Percentiles rank a stretch among this genome's conserved stretches.
These are phyloP conservation scores for Sicus ferrugineus DNA, from an alignment of 2,888 invertebrate species.

Conservation along the genomic window DNA sequence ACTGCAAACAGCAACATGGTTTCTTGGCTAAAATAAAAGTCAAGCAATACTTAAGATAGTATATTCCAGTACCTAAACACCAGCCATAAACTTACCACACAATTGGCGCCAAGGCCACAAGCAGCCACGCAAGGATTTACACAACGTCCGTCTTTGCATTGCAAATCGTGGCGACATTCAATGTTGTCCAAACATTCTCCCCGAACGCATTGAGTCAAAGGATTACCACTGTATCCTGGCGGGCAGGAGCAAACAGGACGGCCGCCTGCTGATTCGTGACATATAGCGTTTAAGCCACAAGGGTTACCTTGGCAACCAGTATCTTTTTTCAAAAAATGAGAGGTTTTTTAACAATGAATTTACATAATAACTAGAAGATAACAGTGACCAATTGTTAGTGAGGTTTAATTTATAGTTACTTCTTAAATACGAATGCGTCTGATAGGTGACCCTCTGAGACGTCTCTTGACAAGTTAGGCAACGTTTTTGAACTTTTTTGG, in stretches of 20 bases:
- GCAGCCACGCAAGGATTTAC: slow-evolving; percentile 80
- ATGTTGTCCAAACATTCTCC: slow-evolving; percentile 80
- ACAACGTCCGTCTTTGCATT: slow-evolving; percentile 80
- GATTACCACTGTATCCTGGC: slow-evolving; percentile 82
- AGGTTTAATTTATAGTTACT: slow-evolving; percentile 50
- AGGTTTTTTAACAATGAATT: too few species aligned
- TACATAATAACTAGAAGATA: too few species aligned
- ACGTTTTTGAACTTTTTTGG: slow-evolving; percentile 56
- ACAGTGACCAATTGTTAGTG: too few species aligned
- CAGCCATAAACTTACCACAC: slow-evolving; percentile 75
- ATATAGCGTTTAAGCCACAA: slow-evolving; percentile 75
- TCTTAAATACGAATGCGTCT: slow-evolving; percentile 48
- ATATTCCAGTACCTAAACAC: too few species aligned
- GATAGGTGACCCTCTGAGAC: slow-evolving; percentile 51
- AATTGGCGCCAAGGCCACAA: slow-evolving; percentile 80
- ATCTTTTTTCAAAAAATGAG: slow-evolving; percentile 29
- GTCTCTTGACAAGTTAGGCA: slow-evolving; percentile 56
- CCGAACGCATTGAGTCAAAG: slow-evolving; percentile 75
- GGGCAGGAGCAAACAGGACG: slow-evolving; percentile 83
- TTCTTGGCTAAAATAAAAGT: slow-evolving; percentile 66
- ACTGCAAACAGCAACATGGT: slow-evolving; percentile 80
- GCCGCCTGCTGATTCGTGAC: slow-evolving; percentile 71
- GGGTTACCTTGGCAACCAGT: slow-evolving; percentile 69
- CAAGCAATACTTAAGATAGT: too few species aligned
- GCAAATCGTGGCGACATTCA: slow-evolving; percentile 77